Base-by-base conservation (phyloP, 2,113 vertebrate species). In the Cariama cristata region DNA sequence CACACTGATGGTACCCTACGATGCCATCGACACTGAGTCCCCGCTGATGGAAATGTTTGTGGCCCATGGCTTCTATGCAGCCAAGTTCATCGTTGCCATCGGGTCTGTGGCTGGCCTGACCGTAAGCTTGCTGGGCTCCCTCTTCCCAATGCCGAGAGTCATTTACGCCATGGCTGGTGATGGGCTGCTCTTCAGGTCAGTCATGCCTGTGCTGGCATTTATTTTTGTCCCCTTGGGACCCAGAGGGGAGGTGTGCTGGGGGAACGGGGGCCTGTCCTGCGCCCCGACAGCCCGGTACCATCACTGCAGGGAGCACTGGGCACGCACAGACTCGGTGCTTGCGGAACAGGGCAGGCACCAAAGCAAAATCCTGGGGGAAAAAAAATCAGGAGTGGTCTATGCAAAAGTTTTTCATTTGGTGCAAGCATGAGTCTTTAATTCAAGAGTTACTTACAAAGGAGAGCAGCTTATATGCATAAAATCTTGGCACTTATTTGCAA, bases 11-110 rank as follows among this genome's bases (percentile, higher is more conserved):
- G 99, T 99, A 75, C 99, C 99, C 3, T 99, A 99, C 13, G 96
- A 99, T 33, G 98, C 98, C 91, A 99, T 99, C 0, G 99, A 99
- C 60, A 99, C 99, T 0, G 99, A 99, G 40, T 99, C 99, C 26
- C 99, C 99, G 0, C 98, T 99, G 95, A 99, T 99, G 99, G 99
- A 99, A 98, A 99, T 99, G 99, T 99, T 99, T 52, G 99, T 98
- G 6, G 98, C 91, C 52, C 99, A 99, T 0, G 99, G 99, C 35
- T 99, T 99, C 97, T 97, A 99, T 0, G 98, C 98, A 38, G 99
- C 99, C 66, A 99, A 99, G 86, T 99, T 99, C 96, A 96, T 98
- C 0, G 99, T 99, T 86, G 99, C 99, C 14, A 98, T 99, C 0
- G 99, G 99, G 11, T 99, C 99, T 0, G 98, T 99, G 8, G 99